Percentiles rank a stretch among this genome's conserved stretches.
phyloP scores from a whole-genome alignment of 2,888 invertebrate species.

The Platycnemis pennipes region DNA sequence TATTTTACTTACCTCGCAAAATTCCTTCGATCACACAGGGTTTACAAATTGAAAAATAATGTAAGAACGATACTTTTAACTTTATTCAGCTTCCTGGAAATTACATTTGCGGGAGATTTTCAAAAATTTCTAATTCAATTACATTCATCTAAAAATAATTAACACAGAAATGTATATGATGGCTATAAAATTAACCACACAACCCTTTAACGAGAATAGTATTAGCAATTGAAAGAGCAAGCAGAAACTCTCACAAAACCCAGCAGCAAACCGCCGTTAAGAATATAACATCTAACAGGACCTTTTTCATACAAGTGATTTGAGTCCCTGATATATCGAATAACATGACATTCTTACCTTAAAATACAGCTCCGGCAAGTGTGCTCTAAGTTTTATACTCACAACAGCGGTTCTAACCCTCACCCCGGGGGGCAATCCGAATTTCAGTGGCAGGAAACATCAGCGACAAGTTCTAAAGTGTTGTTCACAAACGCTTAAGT shows the following conservation, averaged over 20 bases:
- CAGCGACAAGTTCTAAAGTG: background rate
- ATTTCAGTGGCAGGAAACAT: background rate
- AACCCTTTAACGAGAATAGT: slow-evolving; percentile 39
- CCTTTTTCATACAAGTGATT: slow-evolving; percentile 39
- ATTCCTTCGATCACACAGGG: background rate
- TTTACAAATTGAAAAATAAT: background rate
- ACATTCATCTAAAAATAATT: slow-evolving; percentile 39
- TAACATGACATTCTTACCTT: slow-evolving; percentile 36
- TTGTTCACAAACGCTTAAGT: background rate
- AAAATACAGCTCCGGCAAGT: slow-evolving; percentile 26
- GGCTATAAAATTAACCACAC: slow-evolving; percentile 39
- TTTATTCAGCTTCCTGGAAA: slow-evolving; percentile 39
- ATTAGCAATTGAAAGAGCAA: slow-evolving; percentile 39
- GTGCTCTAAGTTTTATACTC: background rate
- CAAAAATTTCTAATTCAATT: slow-evolving; percentile 31
- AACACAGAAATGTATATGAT: slow-evolving; percentile 39
- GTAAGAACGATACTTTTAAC: slow-evolving; percentile 33
- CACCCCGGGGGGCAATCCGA: background rate
- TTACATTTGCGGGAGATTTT: slow-evolving; percentile 39
- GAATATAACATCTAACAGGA: slow-evolving; percentile 36
- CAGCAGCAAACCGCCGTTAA: slow-evolving; percentile 36
- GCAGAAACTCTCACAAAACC: slow-evolving; percentile 39
- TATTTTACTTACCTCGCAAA: too few species aligned
- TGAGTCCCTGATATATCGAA: slow-evolving; percentile 36
- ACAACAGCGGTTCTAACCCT: background rate